These are phyloP conservation scores for Drosophila pseudotakahashii DNA, from an alignment of 2,888 invertebrate genomes.

Conservation along the genomic window DNA sequence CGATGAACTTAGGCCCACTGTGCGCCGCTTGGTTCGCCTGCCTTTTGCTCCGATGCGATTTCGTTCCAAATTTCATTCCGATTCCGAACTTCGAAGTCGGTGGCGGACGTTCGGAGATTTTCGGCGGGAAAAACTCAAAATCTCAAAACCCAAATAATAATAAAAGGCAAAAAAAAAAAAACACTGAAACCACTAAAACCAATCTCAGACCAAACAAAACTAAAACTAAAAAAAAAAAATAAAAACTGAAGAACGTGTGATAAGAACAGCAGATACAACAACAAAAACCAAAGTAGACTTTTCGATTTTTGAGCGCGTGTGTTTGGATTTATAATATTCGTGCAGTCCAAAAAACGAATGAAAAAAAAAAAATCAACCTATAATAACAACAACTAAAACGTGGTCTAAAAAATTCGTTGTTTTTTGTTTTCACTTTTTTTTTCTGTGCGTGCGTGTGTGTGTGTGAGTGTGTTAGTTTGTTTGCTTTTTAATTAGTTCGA, in stretches of 20 bases:
- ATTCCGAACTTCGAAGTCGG: slow-evolving; percentile 8
- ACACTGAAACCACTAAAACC: slow-evolving; percentile 7
- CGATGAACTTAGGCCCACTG: too few relatives aligned
- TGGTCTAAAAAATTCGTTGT: slow-evolving; percentile 9
- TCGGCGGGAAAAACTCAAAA: slow-evolving; percentile 20
- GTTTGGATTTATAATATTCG: slow-evolving; percentile 19
- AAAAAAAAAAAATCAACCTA: slow-evolving; percentile 5
- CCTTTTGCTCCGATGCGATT: slow-evolving; percentile 18
- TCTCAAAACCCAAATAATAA: background rate
- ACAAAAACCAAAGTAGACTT: slow-evolving; percentile 27
- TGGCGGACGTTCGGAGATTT: slow-evolving; percentile 9
- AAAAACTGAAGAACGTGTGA: slow-evolving; percentile 59
- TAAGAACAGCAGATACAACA: slow-evolving; percentile 49
- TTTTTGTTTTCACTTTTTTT: slow-evolving; percentile 46
- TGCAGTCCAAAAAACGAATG: slow-evolving; percentile 9
- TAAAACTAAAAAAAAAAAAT: background rate
- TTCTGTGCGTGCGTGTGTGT: slow-evolving; percentile 36
- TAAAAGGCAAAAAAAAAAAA: slow-evolving; percentile 5
- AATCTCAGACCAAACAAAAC: slow-evolving; percentile 6
- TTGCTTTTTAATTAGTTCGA: slow-evolving; percentile 69
- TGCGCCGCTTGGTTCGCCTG: slow-evolving; percentile 10
- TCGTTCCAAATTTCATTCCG: slow-evolving; percentile 3
- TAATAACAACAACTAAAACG: slow-evolving; percentile 26
- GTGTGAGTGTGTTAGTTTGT: slow-evolving; percentile 46
- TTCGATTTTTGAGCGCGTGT: slow-evolving; percentile 39